These are phyloP conservation scores for Apis cerana DNA, from an alignment of 1,140 invertebrate species.

Conservation along the genomic window DNA sequence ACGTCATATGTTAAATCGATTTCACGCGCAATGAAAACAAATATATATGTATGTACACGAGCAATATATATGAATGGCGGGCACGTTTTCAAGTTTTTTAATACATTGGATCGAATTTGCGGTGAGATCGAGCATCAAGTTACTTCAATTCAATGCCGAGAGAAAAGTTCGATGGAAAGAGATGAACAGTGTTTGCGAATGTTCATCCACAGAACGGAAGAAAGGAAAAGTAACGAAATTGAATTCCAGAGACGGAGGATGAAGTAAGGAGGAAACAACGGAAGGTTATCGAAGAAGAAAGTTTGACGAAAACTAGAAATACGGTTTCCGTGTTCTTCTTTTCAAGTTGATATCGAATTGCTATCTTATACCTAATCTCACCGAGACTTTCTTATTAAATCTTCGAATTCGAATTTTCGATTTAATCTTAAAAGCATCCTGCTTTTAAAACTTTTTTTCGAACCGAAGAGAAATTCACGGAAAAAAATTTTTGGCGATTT, in stretches of 20 bases:
- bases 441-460: neutral
- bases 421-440: neutral
- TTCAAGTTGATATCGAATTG: neutral
- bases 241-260: neutral
- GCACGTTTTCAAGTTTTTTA: neutral
- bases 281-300: conserved; percentile 17
- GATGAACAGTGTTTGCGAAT: neutral
- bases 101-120: neutral
- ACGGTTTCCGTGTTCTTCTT: neutral
- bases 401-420: neutral
- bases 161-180: neutral
- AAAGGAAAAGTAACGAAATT: conserved; percentile 19
- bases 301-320: conserved; percentile 1
- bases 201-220: neutral
- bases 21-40: too few species aligned
- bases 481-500: too few species aligned
- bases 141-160: neutral
- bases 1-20: neutral
- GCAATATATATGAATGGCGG: too few species aligned
- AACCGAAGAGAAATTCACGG: too few species aligned
- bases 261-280: neutral
- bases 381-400: neutral
- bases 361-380: neutral
- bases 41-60: neutral
- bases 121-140: neutral